These are phyloP conservation scores for Colinus virginianus DNA, from an alignment of 2,113 vertebrate genomes.

Conservation along the genomic window DNA sequence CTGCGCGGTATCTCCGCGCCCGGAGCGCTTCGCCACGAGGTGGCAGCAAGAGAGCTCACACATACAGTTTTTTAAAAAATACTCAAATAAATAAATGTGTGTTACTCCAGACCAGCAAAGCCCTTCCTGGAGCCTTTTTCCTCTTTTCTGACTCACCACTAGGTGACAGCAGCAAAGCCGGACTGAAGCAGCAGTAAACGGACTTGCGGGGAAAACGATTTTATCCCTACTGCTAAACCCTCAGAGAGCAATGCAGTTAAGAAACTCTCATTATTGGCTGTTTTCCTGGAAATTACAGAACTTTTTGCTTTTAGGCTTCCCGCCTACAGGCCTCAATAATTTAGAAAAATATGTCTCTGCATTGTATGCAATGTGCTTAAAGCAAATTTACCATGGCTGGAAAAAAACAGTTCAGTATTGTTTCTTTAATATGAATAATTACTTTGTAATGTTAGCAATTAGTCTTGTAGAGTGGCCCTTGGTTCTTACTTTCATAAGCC, in stretches of 20 bases:
- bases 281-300: conserved; percentile 65
- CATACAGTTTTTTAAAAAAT: too few species aligned
- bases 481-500: not conserved
- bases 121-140: not conserved
- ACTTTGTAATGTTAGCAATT: not conserved
- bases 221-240: not conserved
- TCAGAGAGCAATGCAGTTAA: not conserved
- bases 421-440: conserved; percentile 37
- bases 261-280: conserved; percentile 36
- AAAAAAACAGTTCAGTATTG: not conserved
- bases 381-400: not conserved
- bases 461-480: not conserved
- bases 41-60: conserved; percentile 4
- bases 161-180: conserved; percentile 30
- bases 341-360: conserved; percentile 15
- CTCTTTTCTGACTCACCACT: not conserved
- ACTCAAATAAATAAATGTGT: not conserved
- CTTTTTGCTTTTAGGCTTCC: conserved; percentile 51
- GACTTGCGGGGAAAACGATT: not conserved
- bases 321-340: conserved; percentile 42
- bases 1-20: not conserved
- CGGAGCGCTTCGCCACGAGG: not conserved
- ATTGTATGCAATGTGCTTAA: not conserved
- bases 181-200: not conserved
- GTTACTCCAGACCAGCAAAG: rapidly evolving